Evolutionary conservation across 2,797 vertebrate species (phyloP), one percentile per base, ranked within the genome.

Genomic region (Rhincodon typus): DNA sequence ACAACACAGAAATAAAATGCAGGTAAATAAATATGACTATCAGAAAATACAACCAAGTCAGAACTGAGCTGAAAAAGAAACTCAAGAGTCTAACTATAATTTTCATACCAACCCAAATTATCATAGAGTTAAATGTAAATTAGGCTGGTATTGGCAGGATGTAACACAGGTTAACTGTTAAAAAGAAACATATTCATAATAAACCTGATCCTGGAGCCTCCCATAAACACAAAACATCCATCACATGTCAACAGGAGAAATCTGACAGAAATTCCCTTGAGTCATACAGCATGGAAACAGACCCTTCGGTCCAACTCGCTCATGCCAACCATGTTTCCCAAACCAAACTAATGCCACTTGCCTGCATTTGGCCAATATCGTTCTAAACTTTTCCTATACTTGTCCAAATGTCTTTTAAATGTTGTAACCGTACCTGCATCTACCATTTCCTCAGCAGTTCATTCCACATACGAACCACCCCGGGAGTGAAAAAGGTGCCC

Each of bases 1-100:
- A 86, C 15, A 42, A 25, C 4, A 84, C 57, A 62, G 57, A 84
- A 84, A n/a, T 30, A 93, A 67, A 67, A 38, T 67, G 34, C 38
- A 15, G 34, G 19, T n/a, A 67, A 8, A 69, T n/a, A 93, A 69
- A 93, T 23, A 69, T 15, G 17, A 21, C 62, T 0, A 93, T 23
- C n/a, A 93, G 88, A n/a, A 91, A 66, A 62, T 90, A 62, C 30
- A 90, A 90, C 88, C 27, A 66, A 90, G 66, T 67, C 90, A 38
- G 57, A 93, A 67, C 19, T 23, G 34, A n/a, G 42, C 62, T 93
- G 62, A 93, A 42, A 74, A 90, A 67, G n/a, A 67, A 67, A 38
- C 15, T 93, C 8, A 67, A 67, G 4, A 91, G 62, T 91, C 38
- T 19, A 12, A 19, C 34, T 67, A 34, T 93, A 19, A 67, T 23